These are phyloP conservation scores for Nephotettix cincticeps DNA, from an alignment of 1,140 invertebrate species.

Conservation along the genomic window DNA sequence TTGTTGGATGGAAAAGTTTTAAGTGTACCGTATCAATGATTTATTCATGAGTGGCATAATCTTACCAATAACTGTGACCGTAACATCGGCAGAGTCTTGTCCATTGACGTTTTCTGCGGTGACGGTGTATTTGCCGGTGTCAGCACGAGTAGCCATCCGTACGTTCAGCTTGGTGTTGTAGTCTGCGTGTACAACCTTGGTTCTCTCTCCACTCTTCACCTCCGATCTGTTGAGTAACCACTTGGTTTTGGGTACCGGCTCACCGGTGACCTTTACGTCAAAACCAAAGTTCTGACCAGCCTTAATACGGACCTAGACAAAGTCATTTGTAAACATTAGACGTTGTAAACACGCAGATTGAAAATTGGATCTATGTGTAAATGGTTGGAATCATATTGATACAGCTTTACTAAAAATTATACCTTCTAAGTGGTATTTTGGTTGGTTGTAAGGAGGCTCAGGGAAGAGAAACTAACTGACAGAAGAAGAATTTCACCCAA, in stretches of 20 bases:
- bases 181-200: conserved; percentile 78
- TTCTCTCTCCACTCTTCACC: conserved; percentile 65
- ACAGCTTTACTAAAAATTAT: too few species aligned
- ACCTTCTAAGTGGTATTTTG: too few species aligned
- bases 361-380: too few species aligned
- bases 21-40: too few species aligned
- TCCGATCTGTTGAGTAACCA: conserved; percentile 79
- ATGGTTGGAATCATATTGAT: too few species aligned
- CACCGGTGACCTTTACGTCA: conserved; percentile 82
- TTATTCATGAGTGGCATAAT: too few species aligned
- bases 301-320: conserved; percentile 78
- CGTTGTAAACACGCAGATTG: too few species aligned
- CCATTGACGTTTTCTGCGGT: conserved; percentile 93
- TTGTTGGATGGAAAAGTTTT: too few species aligned
- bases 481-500: too few species aligned
- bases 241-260: conserved; percentile 85
- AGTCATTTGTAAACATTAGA: too few species aligned
- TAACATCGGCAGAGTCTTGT: conserved; percentile 86
- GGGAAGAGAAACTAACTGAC: too few species aligned
- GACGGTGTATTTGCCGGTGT: conserved; percentile 90
- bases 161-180: conserved; percentile 90
- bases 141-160: conserved; percentile 78
- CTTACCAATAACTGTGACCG: conserved; percentile 82
- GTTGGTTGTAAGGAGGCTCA: too few species aligned
- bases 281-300: conserved; percentile 85